Conservation (phyloP, 2,113 vertebrate species). For the Leptobrachium leishanense region DNA sequence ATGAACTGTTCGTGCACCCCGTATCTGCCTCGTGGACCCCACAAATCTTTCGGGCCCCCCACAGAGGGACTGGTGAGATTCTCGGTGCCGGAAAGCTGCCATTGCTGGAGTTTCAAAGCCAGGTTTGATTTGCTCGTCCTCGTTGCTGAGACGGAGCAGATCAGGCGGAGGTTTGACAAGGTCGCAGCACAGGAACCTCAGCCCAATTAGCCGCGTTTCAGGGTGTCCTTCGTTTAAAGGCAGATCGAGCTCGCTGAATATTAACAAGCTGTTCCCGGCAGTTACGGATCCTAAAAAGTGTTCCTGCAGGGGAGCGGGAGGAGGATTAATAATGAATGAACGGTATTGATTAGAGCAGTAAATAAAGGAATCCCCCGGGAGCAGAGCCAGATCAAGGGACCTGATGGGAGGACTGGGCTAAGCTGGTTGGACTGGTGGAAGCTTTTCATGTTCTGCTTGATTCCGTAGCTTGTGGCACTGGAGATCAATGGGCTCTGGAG, state of each 20-base stretch:
- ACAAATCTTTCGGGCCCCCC: slow-evolving; percentile 45
- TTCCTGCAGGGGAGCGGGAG: slow-evolving; percentile 12
- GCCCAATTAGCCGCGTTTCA: slow-evolving; percentile 60
- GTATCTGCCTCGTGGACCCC: slow-evolving; percentile 56
- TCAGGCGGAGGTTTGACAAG: slow-evolving; percentile 49
- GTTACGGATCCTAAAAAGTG: slow-evolving; percentile 39
- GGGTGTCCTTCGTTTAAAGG: slow-evolving; percentile 20
- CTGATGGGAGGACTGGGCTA: slow-evolving; percentile 13
- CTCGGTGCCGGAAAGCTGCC: slow-evolving; percentile 38
- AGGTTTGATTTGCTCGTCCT: slow-evolving; percentile 30
- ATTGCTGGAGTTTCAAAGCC: slow-evolving; percentile 50
- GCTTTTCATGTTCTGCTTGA: slow-evolving; percentile 40
- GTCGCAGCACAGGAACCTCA: slow-evolving; percentile 26
- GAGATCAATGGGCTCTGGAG: slow-evolving; percentile 41
- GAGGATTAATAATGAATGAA: slow-evolving; percentile 45
- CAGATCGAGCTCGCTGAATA: slow-evolving; percentile 52
- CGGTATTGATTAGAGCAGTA: slow-evolving; percentile 36
- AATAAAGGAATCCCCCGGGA: slow-evolving; percentile 22
- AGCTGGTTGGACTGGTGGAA: slow-evolving; percentile 25
- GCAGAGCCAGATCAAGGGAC: slow-evolving; percentile 41
- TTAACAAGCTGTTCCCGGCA: slow-evolving; percentile 51
- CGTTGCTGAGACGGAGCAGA: slow-evolving; percentile 13
- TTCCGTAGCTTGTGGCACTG: slow-evolving; percentile 41
- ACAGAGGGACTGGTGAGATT: slow-evolving; percentile 43
- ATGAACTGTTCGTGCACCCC: slow-evolving; percentile 55